Evolutionary conservation across 2,888 invertebrate genomes (phyloP), one percentile per base, ranked within the genome.

Genomic region (Tortricodes alternella): DNA sequence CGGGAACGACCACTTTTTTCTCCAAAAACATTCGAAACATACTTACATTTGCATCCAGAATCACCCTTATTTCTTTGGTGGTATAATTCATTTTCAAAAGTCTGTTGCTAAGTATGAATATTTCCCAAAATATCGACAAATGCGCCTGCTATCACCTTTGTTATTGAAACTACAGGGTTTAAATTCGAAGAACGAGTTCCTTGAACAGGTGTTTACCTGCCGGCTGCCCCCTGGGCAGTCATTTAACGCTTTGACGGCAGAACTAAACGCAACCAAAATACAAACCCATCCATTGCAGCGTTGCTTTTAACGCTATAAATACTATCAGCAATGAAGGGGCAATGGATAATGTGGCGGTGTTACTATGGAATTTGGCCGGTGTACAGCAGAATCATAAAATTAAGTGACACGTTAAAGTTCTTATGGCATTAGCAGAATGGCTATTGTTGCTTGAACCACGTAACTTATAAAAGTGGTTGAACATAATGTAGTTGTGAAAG

Each of bases 221-320:
- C 59, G 68, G 58, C 68, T 65, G 72, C 71, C 69, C 66, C 62
- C 68, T 63, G 68, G 64, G 60, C 65, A 50, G 56, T 56, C 50
- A 56, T 56, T 56, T 56, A 50, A 56, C 56, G 56, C 49, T 56
- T 56, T 56, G 49, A 50, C 49, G 49, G 49, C 50, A 50, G 35
- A 56, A 56, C 56, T 37, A 56, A 56, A 56, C 23, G 44, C 56
- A 38, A 56, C 49, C 43, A 49, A 50, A 56, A 43, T 44, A 37
- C 16, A 37, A 27, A 15, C 34, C 7, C 18, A 39, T 38, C 46
- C 51, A 61, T 52, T 44, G 46, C 55, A 19, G 19, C 7, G 18
- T 44, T 9, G n/a, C 15, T 6, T 29, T 37, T 5, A 19, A 35
- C 15, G 19, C 15, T 8, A 18, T 39, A 58, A 46, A 50, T 49